Evolutionary conservation across 2,888 invertebrate genomes (phyloP).

Genomic region (Amphiduros pacificus): DNA sequence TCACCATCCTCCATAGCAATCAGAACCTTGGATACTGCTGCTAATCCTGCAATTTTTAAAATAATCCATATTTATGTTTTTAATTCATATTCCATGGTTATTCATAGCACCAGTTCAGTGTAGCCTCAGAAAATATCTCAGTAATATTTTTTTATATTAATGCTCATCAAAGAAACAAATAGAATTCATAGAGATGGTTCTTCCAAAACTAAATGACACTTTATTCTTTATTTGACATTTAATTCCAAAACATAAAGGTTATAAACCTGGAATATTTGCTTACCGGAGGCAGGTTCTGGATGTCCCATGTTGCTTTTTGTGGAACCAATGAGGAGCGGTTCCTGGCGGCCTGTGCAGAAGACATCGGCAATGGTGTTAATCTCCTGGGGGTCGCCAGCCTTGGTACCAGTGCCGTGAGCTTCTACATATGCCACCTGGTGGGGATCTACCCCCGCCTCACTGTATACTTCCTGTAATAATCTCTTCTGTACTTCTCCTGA

Average conservation of each 20-base stretch:
- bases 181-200: too few species aligned
- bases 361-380: slow-evolving; percentile 87
- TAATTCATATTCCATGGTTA: too few species aligned
- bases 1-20: slow-evolving; percentile 89
- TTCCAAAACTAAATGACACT: too few species aligned
- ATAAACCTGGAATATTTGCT: too few species aligned
- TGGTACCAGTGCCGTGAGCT: slow-evolving; percentile 98
- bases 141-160: too few species aligned
- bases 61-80: too few species aligned
- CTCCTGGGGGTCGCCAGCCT: slow-evolving; percentile 92
- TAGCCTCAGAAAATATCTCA: too few species aligned
- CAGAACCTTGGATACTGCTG: slow-evolving; percentile 86
- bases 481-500: slow-evolving; percentile 70
- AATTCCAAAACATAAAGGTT: too few species aligned
- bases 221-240: too few species aligned
- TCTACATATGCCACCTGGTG: slow-evolving; percentile 86
- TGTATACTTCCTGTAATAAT: slow-evolving; percentile 76
- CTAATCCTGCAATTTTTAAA: slow-evolving; percentile 67
- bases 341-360: slow-evolving; percentile 50
- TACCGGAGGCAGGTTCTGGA: slow-evolving; percentile 76
- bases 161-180: too few species aligned
- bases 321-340: slow-evolving; percentile 87
- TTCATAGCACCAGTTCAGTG: too few species aligned
- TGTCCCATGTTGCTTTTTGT: slow-evolving; percentile 99
- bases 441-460: slow-evolving; percentile 80